Evolutionary conservation across 2,888 invertebrate genomes (phyloP).

Genomic region (Saturnia pavonia): DNA sequence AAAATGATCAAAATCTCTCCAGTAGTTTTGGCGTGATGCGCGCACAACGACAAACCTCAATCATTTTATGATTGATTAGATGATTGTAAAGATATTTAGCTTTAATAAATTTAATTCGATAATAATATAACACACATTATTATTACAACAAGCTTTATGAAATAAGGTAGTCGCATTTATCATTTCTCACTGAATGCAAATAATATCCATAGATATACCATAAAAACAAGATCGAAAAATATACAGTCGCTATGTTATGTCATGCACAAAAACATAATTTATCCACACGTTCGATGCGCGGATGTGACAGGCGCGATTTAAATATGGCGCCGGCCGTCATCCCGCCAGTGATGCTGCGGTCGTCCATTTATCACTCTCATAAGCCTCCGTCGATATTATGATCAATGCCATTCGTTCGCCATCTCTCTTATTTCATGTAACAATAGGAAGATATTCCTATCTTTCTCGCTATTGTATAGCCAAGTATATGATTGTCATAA

Average conservation of each 20-base stretch:
- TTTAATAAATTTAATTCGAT: neutral
- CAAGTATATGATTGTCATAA: neutral
- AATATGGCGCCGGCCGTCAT: conserved; percentile 75
- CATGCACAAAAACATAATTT: conserved; percentile 11
- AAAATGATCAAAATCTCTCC: too few relatives aligned
- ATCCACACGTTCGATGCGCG: conserved; percentile 41
- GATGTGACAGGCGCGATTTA: conserved; percentile 76
- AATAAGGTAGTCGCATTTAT: too few relatives aligned
- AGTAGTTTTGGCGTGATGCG: too few relatives aligned
- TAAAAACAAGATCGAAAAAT: neutral
- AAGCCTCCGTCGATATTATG: conserved; percentile 81
- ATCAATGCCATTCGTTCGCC: conserved; percentile 77
- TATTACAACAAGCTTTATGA: too few relatives aligned
- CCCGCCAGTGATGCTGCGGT: conserved; percentile 70
- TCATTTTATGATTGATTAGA: too few relatives aligned
- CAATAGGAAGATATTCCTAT: conserved; percentile 33
- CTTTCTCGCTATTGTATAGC: neutral
- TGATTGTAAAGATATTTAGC: neutral
- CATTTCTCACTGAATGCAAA: neutral
- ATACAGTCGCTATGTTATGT: conserved; percentile 16
- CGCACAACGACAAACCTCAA: too few relatives aligned
- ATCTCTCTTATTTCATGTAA: conserved; percentile 47
- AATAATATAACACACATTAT: too few relatives aligned
- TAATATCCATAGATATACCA: neutral
- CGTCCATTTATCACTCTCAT: conserved; percentile 78